These are phyloP conservation scores for Pentamera pediparva DNA, from an alignment of 53 echinoderm and acorn worm genomes.

Conservation along the genomic window DNA sequence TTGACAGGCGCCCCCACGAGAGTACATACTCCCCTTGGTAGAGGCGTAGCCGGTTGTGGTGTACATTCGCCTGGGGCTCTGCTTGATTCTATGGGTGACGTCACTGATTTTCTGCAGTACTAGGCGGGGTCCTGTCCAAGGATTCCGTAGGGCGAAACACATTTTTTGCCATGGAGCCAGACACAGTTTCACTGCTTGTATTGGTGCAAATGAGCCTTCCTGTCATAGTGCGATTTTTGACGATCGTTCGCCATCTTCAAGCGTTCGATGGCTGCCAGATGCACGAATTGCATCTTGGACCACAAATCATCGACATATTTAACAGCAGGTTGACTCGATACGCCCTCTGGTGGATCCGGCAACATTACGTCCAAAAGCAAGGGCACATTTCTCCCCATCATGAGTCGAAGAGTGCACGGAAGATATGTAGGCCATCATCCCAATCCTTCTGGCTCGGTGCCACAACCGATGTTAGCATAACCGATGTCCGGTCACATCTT, in stretches of 20 bases:
- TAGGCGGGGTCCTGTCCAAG: slow-evolving; percentile 7
- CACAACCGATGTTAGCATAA: slow-evolving; percentile 1
- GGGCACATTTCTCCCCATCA: slow-evolving; percentile 25
- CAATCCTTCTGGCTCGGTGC: not conserved
- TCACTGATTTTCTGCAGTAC: not conserved
- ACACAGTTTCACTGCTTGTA: not conserved
- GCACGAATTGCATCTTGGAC: no score
- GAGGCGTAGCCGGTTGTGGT: slow-evolving; percentile 23
- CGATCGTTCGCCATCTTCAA: no score
- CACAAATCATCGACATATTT: no score
- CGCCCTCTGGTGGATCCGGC: no score
- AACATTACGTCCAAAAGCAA: slow-evolving; percentile 38
- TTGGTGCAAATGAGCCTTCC: no score
- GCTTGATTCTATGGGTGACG: not conserved
- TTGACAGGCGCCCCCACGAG: no score
- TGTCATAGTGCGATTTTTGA: no score
- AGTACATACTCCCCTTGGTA: slow-evolving; percentile 1
- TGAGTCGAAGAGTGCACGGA: slow-evolving; percentile 21
- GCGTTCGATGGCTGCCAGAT: no score
- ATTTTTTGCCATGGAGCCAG: not conserved
- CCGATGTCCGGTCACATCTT: no score
- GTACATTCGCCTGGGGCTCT: not conserved
- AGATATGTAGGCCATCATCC: slow-evolving; percentile 43
- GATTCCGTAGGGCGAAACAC: not conserved
- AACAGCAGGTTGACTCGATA: no score